Conservation (phyloP, 1,140 invertebrate genomes). For the Aricia agestis region DNA sequence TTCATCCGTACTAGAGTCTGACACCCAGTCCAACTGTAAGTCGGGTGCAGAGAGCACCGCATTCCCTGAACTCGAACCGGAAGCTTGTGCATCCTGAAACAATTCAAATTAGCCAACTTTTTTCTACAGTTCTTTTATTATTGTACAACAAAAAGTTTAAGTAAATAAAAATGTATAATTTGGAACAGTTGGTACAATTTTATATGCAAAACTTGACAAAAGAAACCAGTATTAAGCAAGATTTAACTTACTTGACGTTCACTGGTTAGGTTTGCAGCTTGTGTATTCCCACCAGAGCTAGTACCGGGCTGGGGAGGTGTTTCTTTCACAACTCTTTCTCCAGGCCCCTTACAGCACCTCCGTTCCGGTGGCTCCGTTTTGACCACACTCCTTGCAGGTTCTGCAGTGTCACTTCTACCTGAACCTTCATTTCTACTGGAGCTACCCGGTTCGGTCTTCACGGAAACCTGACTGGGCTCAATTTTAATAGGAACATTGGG, state of each 20-base stretch:
- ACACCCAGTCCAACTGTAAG: slow-evolving; percentile 87
- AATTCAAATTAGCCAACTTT: not conserved
- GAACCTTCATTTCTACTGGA: slow-evolving; percentile 15
- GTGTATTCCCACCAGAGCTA: slow-evolving; percentile 39
- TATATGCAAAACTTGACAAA: not conserved
- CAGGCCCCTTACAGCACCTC: slow-evolving; percentile 40
- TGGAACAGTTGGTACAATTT: too few species aligned
- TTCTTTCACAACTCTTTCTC: slow-evolving; percentile 40
- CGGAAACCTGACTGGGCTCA: slow-evolving; percentile 18
- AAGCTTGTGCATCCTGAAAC: slow-evolving; percentile 5
- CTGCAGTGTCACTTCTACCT: slow-evolving; percentile 23
- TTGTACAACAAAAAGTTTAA: too few species aligned
- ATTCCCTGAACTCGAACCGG: slow-evolving; percentile 19
- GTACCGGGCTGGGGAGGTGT: slow-evolving; percentile 59
- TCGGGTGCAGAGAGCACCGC: slow-evolving; percentile 83
- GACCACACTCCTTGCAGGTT: slow-evolving; percentile 29
- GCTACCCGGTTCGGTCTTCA: slow-evolving; percentile 26
- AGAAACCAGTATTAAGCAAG: not conserved
- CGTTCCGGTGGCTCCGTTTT: slow-evolving; percentile 41
- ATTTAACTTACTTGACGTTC: slow-evolving; percentile 10
- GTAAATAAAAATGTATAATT: too few species aligned
- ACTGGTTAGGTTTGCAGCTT: slow-evolving; percentile 27
- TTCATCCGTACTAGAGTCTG: slow-evolving; percentile 81
- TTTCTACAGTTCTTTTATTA: too few species aligned
- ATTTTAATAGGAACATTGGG: slow-evolving; percentile 30